Percentiles rank a stretch among this genome's conserved stretches.
These are phyloP conservation scores for Uria lomvia DNA, from an alignment of 2,113 vertebrate genomes.

Conservation along the genomic window DNA sequence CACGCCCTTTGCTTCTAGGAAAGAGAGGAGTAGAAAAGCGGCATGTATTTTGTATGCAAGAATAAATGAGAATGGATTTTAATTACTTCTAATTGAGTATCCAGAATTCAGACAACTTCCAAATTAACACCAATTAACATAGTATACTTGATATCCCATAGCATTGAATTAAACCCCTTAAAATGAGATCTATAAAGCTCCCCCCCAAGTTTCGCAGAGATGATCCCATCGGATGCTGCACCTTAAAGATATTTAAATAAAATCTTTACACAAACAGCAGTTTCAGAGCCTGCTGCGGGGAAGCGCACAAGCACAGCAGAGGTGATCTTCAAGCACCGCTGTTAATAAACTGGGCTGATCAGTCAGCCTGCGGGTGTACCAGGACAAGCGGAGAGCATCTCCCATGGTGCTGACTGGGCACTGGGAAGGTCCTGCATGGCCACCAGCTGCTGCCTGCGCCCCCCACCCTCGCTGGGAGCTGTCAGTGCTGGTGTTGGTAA, in stretches of 20 bases:
- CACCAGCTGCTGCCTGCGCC: background rate
- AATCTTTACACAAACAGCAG: background rate
- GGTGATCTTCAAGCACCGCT: background rate
- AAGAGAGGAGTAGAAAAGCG: background rate
- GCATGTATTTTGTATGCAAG: slow-evolving; percentile 36
- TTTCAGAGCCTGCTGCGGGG: background rate
- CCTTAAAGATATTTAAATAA: background rate
- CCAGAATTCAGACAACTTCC: slow-evolving; percentile 69
- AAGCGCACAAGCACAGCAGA: background rate
- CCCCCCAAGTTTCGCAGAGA: background rate
- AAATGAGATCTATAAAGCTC: slow-evolving; percentile 40
- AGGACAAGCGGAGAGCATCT: too few relatives aligned
- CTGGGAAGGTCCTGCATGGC: fast-evolving
- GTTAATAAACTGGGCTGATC: background rate
- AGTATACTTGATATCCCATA: slow-evolving; percentile 52
- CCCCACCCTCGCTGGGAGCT: background rate
- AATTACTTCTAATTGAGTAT: slow-evolving; percentile 65
- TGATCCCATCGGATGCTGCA: background rate
- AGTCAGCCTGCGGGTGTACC: fast-evolving
- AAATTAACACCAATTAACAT: slow-evolving; percentile 68
- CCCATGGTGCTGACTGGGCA: fast-evolving
- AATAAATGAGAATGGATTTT: slow-evolving; percentile 68
- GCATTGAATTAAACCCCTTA: slow-evolving; percentile 69
- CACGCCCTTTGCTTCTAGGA: background rate
- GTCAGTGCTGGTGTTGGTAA: fast-evolving